These are phyloP conservation scores for Chrysochloris asiatica DNA, from an alignment of 2,113 vertebrate species.

Conservation along the genomic window DNA sequence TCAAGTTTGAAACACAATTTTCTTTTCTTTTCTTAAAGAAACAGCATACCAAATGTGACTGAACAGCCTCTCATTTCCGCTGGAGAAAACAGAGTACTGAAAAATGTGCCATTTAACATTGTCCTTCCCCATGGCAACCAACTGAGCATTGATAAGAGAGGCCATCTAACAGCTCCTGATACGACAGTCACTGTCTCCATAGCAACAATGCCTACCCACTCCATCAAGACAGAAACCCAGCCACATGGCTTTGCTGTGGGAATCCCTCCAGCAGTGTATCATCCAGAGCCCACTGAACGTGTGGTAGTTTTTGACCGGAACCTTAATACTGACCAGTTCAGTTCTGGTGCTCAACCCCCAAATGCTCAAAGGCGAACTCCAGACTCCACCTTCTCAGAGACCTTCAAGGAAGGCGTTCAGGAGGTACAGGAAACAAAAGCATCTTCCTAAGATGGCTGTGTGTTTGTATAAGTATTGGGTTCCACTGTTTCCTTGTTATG, in stretches of 20 bases:
- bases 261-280: conserved; percentile 86
- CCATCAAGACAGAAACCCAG: conserved; percentile 94
- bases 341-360: conserved; percentile 85
- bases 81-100: conserved; percentile 93
- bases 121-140: conserved; percentile 90
- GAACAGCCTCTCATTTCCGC: conserved; percentile 87
- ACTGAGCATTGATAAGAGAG: conserved; percentile 91
- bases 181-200: conserved; percentile 97
- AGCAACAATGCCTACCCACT: conserved; percentile 91
- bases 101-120: conserved; percentile 94
- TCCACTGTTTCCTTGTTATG: conserved; percentile 58
- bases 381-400: conserved; percentile 96
- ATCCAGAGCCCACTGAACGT: conserved; percentile 86
- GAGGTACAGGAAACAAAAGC: conserved; percentile 86
- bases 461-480: conserved; percentile 68
- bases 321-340: conserved; percentile 91
- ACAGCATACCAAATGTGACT: conserved; percentile 84
- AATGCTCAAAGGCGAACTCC: conserved; percentile 93
- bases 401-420: conserved; percentile 94
- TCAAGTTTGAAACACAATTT: not conserved
- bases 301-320: conserved; percentile 91
- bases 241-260: conserved; percentile 92
- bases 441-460: not conserved
- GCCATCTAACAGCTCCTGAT: conserved; percentile 92
- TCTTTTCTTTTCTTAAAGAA: conserved; percentile 83